phyloP scores from a whole-genome alignment of 2,888 invertebrate species.

The Lampropteryx suffumata region DNA sequence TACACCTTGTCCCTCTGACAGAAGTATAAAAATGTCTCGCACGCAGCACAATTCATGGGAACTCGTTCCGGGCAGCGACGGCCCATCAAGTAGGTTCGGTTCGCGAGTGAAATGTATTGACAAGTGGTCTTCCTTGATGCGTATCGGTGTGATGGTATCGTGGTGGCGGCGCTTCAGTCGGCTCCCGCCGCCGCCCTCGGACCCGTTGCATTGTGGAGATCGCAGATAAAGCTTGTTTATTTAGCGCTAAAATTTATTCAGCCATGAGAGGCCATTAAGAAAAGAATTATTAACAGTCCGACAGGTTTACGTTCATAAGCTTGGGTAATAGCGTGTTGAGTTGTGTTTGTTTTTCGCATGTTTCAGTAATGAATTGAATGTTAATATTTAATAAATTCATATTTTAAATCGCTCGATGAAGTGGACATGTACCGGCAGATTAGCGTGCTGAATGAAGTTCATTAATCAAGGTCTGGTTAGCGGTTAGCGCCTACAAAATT shows the following conservation, averaged over 20 bases:
- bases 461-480: slow-evolving; percentile 64
- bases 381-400: slow-evolving; percentile 59
- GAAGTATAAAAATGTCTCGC: slow-evolving; percentile 74
- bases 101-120: slow-evolving; percentile 81
- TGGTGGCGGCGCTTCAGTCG: slow-evolving; percentile 76
- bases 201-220: slow-evolving; percentile 76
- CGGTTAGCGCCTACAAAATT: slow-evolving; percentile 60
- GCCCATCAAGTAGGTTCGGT: slow-evolving; percentile 67
- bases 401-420: slow-evolving; percentile 37
- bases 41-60: slow-evolving; percentile 74
- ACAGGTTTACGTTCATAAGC: slow-evolving; percentile 71
- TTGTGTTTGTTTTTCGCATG: slow-evolving; percentile 59
- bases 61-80: slow-evolving; percentile 68
- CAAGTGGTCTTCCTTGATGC: slow-evolving; percentile 82
- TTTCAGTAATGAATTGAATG: slow-evolving; percentile 65
- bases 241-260: slow-evolving; percentile 78
- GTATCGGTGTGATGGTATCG: slow-evolving; percentile 80
- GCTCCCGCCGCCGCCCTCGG: slow-evolving; percentile 61
- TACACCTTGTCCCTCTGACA: slow-evolving; percentile 65
- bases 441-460: slow-evolving; percentile 63
- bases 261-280: slow-evolving; percentile 71
- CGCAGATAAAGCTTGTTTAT: slow-evolving; percentile 78
- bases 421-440: slow-evolving; percentile 41
- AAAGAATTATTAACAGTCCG: slow-evolving; percentile 69
- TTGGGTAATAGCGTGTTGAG: slow-evolving; percentile 57